A percentile compares a stretch with the other conserved stretches of the same genome.
These are phyloP conservation scores for Semaprochilodus insignis DNA, from an alignment of 2,797 vertebrate species.

Conservation along the genomic window DNA sequence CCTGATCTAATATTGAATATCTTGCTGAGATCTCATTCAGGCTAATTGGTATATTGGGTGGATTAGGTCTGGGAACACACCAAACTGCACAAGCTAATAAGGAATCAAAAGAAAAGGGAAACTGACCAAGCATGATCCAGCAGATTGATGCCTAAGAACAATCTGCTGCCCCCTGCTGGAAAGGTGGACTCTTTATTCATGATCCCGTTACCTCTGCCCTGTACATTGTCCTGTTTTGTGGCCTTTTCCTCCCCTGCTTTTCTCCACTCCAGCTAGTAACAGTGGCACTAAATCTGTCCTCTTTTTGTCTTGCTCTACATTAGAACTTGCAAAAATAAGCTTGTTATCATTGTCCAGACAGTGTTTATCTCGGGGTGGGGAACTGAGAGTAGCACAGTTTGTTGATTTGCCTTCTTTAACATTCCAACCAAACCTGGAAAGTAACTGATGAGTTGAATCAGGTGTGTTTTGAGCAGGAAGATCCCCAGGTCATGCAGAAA, in stretches of 20 bases:
- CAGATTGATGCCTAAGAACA: conserved; percentile 1
- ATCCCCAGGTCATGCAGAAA: too few species aligned
- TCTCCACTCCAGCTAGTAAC: background rate
- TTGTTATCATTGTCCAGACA: background rate
- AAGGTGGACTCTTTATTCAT: conserved; percentile 1
- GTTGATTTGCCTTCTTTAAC: too few species aligned
- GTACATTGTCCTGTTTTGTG: background rate
- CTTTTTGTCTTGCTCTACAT: background rate
- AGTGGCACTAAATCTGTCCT: background rate
- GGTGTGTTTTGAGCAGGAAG: too few species aligned
- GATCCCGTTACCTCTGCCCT: background rate
- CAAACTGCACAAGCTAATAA: conserved; percentile 4
- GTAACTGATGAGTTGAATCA: too few species aligned
- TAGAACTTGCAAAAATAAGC: too few species aligned
- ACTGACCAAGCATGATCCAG: background rate
- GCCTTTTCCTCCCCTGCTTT: background rate
- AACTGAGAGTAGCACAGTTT: too few species aligned
- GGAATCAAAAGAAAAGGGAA: background rate
- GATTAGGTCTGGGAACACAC: background rate
- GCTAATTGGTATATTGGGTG: background rate
- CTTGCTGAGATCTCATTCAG: background rate
- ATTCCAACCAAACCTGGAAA: too few species aligned
- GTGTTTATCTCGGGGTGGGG: background rate
- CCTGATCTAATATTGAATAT: background rate
- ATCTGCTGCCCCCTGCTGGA: conserved; percentile 66